These are phyloP conservation scores for Erythrocercus mccallii DNA, from an alignment of 2,113 vertebrate species.

Conservation along the genomic window DNA sequence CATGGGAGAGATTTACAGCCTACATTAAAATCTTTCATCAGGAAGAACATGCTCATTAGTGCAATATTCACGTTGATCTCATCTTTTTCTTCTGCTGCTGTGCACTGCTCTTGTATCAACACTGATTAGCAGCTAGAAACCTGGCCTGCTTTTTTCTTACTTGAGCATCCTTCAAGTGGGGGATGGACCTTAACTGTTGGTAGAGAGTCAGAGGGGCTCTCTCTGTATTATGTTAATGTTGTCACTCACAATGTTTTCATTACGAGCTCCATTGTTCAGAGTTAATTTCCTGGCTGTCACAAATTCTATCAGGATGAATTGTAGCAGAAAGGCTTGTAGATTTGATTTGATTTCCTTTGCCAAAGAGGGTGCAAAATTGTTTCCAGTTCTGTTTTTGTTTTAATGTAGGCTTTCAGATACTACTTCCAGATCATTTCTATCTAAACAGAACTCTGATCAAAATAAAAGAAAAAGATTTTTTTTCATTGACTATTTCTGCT, in stretches of 20 bases:
- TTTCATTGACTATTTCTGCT: neutral
- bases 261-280: constrained; percentile 25
- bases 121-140: constrained; percentile 32
- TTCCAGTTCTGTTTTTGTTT: neutral
- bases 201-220: neutral
- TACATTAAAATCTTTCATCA: constrained; percentile 44
- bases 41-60: constrained; percentile 47
- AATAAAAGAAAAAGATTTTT: neutral
- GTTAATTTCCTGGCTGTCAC: constrained; percentile 28
- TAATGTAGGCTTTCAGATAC: neutral
- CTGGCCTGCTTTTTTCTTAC: neutral
- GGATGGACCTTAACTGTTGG: neutral
- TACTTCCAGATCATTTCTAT: neutral
- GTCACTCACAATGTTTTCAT: constrained; percentile 41
- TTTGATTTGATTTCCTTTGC: constrained; percentile 22
- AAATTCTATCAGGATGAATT: constrained; percentile 14
- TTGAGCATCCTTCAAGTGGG: neutral
- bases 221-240: neutral
- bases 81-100: constrained; percentile 35
- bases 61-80: constrained; percentile 49
- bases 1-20: neutral
- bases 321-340: neutral
- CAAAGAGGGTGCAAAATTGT: neutral
- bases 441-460: neutral
- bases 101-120: neutral